Percentiles rank a stretch among this genome's conserved stretches.
Conservation (phyloP, 2,797 vertebrate species). For the Meriones psammophilus region DNA sequence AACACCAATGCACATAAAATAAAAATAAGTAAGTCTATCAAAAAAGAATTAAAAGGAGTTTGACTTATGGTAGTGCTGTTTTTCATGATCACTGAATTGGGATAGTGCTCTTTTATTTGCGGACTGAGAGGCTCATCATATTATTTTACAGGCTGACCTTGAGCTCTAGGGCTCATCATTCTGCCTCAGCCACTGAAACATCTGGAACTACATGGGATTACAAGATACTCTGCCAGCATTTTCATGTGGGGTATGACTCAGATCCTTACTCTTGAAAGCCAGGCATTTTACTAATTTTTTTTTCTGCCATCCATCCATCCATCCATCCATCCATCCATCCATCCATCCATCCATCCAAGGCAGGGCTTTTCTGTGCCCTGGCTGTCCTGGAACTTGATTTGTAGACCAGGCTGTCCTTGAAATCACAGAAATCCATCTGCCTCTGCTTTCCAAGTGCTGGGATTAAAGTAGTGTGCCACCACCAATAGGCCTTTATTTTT, state of each 20-base stretch:
- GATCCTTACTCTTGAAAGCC: not conserved
- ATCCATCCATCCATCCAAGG: not conserved
- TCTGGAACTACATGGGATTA: not conserved
- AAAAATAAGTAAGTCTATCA: too few species aligned
- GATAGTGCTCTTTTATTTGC: not conserved
- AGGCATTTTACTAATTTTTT: not conserved
- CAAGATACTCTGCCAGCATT: not conserved
- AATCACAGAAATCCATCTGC: too few species aligned
- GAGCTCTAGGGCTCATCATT: not conserved
- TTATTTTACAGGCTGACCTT: not conserved
- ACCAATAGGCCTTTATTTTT: too few species aligned
- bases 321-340: too few species aligned
- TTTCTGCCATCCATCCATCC: not conserved
- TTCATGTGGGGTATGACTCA: not conserved
- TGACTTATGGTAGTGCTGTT: conserved; percentile 21
- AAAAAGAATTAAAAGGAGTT: not conserved
- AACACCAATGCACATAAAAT: too few species aligned
- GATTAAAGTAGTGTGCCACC: too few species aligned
- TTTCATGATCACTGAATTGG: not conserved
- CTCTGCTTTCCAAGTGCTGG: too few species aligned
- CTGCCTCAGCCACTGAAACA: not conserved
- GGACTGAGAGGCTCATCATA: not conserved
- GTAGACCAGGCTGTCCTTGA: too few species aligned
- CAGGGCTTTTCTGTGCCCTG: not conserved
- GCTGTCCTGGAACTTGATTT: too few species aligned